These are phyloP conservation scores for Augiades crinisus DNA, from an alignment of 2,888 invertebrate species.

Conservation along the genomic window DNA sequence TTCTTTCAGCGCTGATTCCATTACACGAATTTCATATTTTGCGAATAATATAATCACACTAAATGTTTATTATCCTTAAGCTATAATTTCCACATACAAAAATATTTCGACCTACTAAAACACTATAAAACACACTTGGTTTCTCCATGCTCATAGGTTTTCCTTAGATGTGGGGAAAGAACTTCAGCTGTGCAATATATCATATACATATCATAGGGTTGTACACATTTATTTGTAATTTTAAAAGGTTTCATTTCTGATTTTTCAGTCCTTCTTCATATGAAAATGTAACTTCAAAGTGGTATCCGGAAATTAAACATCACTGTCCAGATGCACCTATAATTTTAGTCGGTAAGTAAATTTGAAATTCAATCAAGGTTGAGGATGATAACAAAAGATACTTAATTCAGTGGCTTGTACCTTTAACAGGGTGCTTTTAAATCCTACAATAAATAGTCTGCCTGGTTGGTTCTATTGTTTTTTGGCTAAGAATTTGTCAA, in stretches of 20 bases:
- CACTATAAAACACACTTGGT: slow-evolving; percentile 61
- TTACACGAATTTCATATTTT: slow-evolving; percentile 34
- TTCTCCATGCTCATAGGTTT: slow-evolving; percentile 32
- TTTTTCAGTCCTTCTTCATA: slow-evolving; percentile 96
- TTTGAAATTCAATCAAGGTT: too few relatives aligned
- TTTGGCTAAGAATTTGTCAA: too few relatives aligned
- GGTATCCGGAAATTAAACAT: slow-evolving; percentile 99
- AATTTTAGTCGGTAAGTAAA: slow-evolving; percentile 95
- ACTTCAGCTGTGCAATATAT: too few relatives aligned
- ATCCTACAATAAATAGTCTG: too few relatives aligned
- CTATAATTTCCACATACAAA: slow-evolving; percentile 72
- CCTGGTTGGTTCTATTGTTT: too few relatives aligned
- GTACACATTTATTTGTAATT: too few relatives aligned
- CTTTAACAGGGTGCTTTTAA: too few relatives aligned
- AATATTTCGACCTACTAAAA: slow-evolving; percentile 71
- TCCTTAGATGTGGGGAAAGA: too few relatives aligned
- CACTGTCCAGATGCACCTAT: slow-evolving; percentile 99
- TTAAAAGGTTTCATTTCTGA: too few relatives aligned
- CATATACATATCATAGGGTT: too few relatives aligned
- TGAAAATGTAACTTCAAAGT: slow-evolving; percentile 99
- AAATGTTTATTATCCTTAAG: slow-evolving; percentile 66
- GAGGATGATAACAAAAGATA: too few relatives aligned
- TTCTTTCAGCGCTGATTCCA: slow-evolving; percentile 21
- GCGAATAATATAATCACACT: slow-evolving; percentile 44
- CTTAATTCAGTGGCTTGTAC: too few relatives aligned